Percentiles rank a stretch among this genome's conserved stretches.
phyloP scores from a whole-genome alignment of 1,140 invertebrate species.

The Ooceraea biroi region DNA sequence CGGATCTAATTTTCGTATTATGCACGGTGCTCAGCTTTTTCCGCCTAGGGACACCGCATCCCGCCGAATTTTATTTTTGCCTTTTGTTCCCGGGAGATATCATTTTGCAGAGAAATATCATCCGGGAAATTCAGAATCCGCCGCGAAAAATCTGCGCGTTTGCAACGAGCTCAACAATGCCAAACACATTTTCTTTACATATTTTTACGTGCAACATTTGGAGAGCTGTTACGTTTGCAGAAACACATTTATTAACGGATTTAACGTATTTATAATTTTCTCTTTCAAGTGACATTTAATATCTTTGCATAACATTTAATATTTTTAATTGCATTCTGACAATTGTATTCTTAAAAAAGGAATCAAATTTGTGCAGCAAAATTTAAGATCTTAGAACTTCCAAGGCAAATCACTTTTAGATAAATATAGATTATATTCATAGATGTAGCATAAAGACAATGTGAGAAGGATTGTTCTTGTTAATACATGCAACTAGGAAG shows the following conservation, averaged over 20 bases:
- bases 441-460: too few relatives aligned
- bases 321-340: not conserved
- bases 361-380: not conserved
- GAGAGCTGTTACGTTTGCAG: not conserved
- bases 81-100: not conserved
- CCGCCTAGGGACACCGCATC: too few relatives aligned
- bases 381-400: not conserved
- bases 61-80: not conserved
- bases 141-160: not conserved
- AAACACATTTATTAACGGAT: not conserved
- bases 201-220: not conserved
- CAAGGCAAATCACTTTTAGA: too few relatives aligned
- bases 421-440: too few relatives aligned
- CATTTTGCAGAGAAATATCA: not conserved
- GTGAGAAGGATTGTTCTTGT: too few relatives aligned
- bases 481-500: not conserved
- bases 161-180: not conserved
- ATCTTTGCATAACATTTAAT: not conserved
- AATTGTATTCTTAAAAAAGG: not conserved
- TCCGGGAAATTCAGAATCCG: not conserved
- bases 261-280: not conserved
- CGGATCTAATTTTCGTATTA: conserved; percentile 40
- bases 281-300: too few relatives aligned
- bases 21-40: not conserved
- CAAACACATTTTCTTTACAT: not conserved